Evolutionary conservation across 1,140 invertebrate species (phyloP).

Genomic region (Polypedilum pembai): DNA sequence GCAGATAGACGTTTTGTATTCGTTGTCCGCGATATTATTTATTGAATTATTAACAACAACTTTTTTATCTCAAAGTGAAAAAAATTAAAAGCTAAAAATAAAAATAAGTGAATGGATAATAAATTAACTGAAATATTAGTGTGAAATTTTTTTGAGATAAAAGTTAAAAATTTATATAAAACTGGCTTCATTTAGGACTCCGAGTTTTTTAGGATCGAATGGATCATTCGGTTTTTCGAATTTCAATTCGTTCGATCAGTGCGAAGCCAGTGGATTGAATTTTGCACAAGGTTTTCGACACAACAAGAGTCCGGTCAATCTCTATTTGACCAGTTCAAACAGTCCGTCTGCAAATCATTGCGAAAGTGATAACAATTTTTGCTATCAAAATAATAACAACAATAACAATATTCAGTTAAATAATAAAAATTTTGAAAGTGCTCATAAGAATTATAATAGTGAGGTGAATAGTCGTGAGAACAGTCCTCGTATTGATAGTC

Average conservation of each 20-base stretch:
- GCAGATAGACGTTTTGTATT: neutral
- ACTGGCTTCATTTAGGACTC: neutral
- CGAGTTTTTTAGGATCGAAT: slow-evolving; percentile 25
- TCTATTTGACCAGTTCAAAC: neutral
- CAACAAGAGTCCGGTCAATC: slow-evolving; percentile 19
- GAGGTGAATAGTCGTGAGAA: slow-evolving; percentile 20
- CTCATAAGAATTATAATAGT: slow-evolving; percentile 14
- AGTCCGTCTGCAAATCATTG: neutral
- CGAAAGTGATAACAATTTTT: slow-evolving; percentile 1
- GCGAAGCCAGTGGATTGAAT: slow-evolving; percentile 3
- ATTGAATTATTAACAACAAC: neutral
- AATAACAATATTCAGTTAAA: slow-evolving; percentile 12
- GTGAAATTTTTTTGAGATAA: neutral
- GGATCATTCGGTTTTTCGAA: slow-evolving; percentile 21
- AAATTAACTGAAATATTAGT: neutral
- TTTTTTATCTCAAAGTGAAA: neutral
- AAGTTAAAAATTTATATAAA: neutral
- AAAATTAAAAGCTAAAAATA: neutral
- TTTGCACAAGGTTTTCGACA: slow-evolving; percentile 14
- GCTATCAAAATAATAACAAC: slow-evolving; percentile 22
- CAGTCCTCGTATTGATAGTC: slow-evolving; percentile 21
- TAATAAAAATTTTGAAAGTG: slow-evolving; percentile 25
- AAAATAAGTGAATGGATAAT: neutral
- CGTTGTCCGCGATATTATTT: neutral
- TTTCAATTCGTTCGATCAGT: slow-evolving; percentile 22